These are phyloP conservation scores for Myiagra hebetior DNA, from an alignment of 2,113 vertebrate genomes.

Conservation along the genomic window DNA sequence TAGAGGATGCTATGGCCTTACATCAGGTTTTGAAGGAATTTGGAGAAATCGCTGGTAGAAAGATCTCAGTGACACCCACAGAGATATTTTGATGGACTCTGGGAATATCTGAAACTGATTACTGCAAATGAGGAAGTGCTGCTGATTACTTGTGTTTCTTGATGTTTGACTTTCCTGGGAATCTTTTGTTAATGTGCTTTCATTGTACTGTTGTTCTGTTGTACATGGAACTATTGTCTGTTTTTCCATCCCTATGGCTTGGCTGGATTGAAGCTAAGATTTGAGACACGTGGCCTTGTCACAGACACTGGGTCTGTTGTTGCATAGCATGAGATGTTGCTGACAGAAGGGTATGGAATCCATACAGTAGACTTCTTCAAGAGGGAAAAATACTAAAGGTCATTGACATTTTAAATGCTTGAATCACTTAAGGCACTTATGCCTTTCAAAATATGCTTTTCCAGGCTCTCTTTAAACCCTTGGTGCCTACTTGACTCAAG, in stretches of 20 bases:
- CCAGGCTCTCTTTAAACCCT: not conserved
- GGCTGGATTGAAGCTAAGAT: not conserved
- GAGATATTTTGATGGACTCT: not conserved
- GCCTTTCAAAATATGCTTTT: not conserved
- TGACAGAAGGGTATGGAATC: not conserved
- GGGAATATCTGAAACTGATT: not conserved
- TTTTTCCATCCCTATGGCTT: not conserved
- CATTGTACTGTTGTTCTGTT: not conserved
- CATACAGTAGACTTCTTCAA: not conserved
- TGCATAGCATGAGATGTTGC: not conserved
- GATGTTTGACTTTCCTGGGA: not conserved
- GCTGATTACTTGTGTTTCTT: not conserved
- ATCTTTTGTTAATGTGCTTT: not conserved
- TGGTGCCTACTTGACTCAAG: not conserved
- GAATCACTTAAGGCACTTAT: not conserved
- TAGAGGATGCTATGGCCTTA: not conserved
- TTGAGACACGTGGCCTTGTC: not conserved
- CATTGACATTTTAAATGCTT: not conserved
- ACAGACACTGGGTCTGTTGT: accelerated
- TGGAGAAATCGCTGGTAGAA: not conserved
- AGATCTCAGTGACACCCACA: not conserved
- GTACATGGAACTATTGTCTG: not conserved
- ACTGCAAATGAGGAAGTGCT: not conserved
- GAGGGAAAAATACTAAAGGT: not conserved
- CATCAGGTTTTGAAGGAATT: not conserved